Percentiles rank a stretch among this genome's conserved stretches.
phyloP scores from a whole-genome alignment of 2,797 vertebrate genomes.

The Urocyon cinereoargenteus region DNA sequence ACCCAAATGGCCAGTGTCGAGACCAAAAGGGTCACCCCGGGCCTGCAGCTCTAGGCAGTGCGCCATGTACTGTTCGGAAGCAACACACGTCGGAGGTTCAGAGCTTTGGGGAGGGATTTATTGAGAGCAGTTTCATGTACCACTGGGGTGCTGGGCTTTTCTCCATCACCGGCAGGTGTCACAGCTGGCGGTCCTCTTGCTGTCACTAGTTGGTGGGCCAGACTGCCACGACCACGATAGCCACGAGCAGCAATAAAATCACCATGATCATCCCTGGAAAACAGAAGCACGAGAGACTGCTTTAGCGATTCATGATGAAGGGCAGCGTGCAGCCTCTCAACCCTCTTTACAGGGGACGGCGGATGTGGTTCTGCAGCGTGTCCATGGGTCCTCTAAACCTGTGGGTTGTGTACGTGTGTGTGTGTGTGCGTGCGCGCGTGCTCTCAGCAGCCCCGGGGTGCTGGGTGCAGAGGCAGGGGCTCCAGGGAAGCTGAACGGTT shows the following conservation, averaged over 20 bases:
- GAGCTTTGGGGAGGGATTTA: constrained; percentile 64
- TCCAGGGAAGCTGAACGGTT: not conserved
- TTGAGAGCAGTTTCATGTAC: constrained; percentile 60
- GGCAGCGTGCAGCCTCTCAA: fast-evolving
- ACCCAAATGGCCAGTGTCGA: not conserved
- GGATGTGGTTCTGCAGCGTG: not conserved
- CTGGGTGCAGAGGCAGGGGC: not conserved
- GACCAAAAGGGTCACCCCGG: not conserved
- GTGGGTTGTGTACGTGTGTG: too few species aligned
- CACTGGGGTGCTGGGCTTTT: constrained; percentile 1
- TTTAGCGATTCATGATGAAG: not conserved
- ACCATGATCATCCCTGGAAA: constrained; percentile 96
- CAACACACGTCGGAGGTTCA: not conserved
- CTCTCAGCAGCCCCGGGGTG: not conserved
- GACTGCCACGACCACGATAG: constrained; percentile 94
- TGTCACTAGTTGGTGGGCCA: constrained; percentile 90
- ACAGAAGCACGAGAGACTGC: not conserved
- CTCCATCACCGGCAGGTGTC: not conserved
- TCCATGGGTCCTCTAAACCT: not conserved
- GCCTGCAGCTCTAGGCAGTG: not conserved
- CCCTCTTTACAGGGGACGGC: not conserved
- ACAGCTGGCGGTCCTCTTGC: fast-evolving
- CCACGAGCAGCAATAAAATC: constrained; percentile 95
- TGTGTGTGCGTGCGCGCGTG: fast-evolving
- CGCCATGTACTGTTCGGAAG: not conserved